These are phyloP conservation scores for Pemphigus obesinymphae DNA, from an alignment of 1,140 invertebrate species.

Conservation along the genomic window DNA sequence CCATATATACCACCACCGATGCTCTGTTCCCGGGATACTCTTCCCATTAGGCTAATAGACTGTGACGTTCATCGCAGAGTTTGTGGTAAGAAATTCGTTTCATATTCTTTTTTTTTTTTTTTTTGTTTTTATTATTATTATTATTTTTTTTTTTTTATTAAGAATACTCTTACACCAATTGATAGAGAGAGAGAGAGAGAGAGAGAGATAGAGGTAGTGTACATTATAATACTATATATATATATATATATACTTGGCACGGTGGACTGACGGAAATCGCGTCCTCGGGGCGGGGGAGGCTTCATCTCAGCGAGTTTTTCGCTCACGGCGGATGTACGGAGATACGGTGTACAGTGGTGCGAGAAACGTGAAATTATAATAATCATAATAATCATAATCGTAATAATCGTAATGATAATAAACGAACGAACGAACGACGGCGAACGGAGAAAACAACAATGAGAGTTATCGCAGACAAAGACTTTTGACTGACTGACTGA, in stretches of 20 bases:
- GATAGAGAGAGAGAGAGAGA: too few relatives aligned
- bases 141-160: neutral
- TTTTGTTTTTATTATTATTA: too few relatives aligned
- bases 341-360: too few relatives aligned
- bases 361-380: conserved; percentile 21
- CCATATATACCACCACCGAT: too few relatives aligned
- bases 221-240: too few relatives aligned
- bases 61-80: neutral
- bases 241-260: too few relatives aligned
- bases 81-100: conserved; percentile 38
- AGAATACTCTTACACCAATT: neutral
- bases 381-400: conserved; percentile 30
- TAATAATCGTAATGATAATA: conserved; percentile 34
- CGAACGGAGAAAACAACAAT: conserved; percentile 30
- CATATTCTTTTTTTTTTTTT: neutral
- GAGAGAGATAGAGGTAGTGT: too few relatives aligned
- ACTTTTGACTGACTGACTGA: conserved; percentile 41
- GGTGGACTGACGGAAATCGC: neutral
- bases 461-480: conserved; percentile 31
- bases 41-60: conserved; percentile 39
- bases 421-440: conserved; percentile 7
- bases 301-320: conserved; percentile 9
- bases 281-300: neutral
- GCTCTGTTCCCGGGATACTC: too few relatives aligned
- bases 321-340: too few relatives aligned